phyloP scores from a whole-genome alignment of 1,140 invertebrate species.

The Helicoverpa zea region DNA sequence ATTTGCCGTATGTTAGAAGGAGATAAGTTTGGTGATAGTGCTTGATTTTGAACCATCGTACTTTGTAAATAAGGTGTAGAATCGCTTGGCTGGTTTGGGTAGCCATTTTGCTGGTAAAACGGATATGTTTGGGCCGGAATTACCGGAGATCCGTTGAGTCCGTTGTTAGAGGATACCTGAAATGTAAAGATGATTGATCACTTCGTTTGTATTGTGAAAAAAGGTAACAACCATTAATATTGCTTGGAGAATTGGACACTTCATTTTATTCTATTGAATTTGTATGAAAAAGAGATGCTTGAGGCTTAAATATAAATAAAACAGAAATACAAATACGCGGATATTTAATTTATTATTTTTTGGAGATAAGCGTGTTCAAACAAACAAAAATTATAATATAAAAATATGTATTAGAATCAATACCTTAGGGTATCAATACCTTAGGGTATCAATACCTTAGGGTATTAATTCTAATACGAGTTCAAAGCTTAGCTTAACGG shows the following conservation, averaged over 20 bases:
- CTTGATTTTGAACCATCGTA: conserved; percentile 52
- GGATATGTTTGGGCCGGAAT: conserved; percentile 44
- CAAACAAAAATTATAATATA: too few species aligned
- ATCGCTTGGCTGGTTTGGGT: conserved; percentile 46
- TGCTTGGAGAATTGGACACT: not conserved
- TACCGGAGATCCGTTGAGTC: conserved; percentile 19
- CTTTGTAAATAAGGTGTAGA: conserved; percentile 51
- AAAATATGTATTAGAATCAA: too few species aligned
- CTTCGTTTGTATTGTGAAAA: not conserved
- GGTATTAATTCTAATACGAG: too few species aligned
- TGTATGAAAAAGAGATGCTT: too few species aligned
- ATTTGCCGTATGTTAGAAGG: conserved; percentile 33
- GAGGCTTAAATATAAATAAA: too few species aligned
- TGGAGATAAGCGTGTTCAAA: too few species aligned
- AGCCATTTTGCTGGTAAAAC: conserved; percentile 54
- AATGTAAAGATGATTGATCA: conserved; percentile 40
- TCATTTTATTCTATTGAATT: too few species aligned
- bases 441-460: too few species aligned
- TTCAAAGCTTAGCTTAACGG: too few species aligned
- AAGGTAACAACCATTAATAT: conserved; percentile 1
- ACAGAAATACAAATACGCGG: too few species aligned
- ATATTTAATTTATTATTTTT: too few species aligned
- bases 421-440: too few species aligned
- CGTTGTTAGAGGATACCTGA: conserved; percentile 47
- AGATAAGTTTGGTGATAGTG: conserved; percentile 46